Percentiles rank a stretch among this genome's conserved stretches.
phyloP scores from a whole-genome alignment of 2,888 invertebrate genomes.

The Perizoma flavofasciatum region DNA sequence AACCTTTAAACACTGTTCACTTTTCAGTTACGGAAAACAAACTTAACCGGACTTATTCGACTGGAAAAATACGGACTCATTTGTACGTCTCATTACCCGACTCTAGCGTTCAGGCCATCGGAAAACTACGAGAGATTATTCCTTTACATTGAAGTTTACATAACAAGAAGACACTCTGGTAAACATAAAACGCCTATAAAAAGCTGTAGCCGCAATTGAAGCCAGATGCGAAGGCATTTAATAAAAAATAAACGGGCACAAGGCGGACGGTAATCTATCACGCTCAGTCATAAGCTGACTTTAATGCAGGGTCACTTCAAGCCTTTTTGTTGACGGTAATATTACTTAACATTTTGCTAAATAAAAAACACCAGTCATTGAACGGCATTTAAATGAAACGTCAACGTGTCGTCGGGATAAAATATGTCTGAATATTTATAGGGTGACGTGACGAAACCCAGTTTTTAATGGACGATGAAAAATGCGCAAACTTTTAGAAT shows the following conservation, averaged over 20 bases:
- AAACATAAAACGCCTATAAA: constrained; percentile 60
- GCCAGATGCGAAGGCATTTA: constrained; percentile 73
- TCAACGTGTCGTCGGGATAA: constrained; percentile 62
- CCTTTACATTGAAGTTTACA: constrained; percentile 43
- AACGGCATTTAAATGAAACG: constrained; percentile 67
- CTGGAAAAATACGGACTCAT: constrained; percentile 42
- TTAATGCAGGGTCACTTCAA: constrained; percentile 81
- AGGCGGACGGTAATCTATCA: constrained; percentile 77
- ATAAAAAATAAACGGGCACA: constrained; percentile 75
- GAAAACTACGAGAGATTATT: constrained; percentile 38
- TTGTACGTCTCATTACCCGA: constrained; percentile 43
- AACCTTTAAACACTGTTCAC: constrained; percentile 21
- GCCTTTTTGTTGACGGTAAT: constrained; percentile 80
- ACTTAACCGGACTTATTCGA: constrained; percentile 38
- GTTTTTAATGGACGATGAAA: constrained; percentile 48
- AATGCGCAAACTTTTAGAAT: constrained; percentile 41
- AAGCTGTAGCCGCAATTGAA: constrained; percentile 74
- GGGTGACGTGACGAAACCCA: constrained; percentile 47
- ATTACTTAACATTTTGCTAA: constrained; percentile 69
- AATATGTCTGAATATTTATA: constrained; percentile 60
- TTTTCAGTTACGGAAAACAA: constrained; percentile 38
- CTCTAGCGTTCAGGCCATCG: constrained; percentile 31
- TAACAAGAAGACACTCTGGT: constrained; percentile 46
- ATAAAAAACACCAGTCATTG: constrained; percentile 70
- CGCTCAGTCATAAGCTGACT: constrained; percentile 80